Base-by-base conservation (phyloP, 1,140 invertebrate species). In the Pygmarrhopalites habei region DNA sequence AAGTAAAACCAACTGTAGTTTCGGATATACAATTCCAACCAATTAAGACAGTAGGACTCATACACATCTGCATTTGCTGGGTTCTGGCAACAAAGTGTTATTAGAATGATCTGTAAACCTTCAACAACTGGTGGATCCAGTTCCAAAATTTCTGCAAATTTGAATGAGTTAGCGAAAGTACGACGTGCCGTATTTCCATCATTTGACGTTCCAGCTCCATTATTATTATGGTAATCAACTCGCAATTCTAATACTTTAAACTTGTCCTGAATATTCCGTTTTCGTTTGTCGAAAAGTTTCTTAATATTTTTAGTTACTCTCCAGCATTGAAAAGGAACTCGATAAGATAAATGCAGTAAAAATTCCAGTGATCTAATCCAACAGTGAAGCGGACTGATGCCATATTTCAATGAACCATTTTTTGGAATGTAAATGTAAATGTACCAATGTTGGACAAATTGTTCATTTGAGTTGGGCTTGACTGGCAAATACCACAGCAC, bases 101-200 rank as follows among this genome's bases (percentile, higher is more conserved):
- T 12, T 52, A 52, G 23, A 23, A 52, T 5, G 15, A n/a, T n/a
- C n/a, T 25, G 21, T 5, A 52, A 25, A 4, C 28, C 5, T n/a
- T 52, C 26, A 10, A 52, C 49, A 15, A 52, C 14, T 25, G 5
- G 4, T 14, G 7, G 10, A 30, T 52, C 26, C 5, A 28, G 19
- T 17, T 28, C 23, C 21, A 28, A 26, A 28, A 52, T 52, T 10
- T 10, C 10, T 5, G 49, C 49, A 28, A 52, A 52, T n/a, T 10
- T 52, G 5, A 25, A 2, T 10, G 4, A 52, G 23, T 52, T 14
- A 7, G 5, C 7, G 23, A 52, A 52, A 19, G 26, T 25, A 10
- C 5, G 4, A 5, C 49, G 4, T 4, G 64, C 64, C 1, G 64
- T 57, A 41, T 66, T 66, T 2, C 51, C 47, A 52, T 66, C 59